Base-by-base conservation (phyloP, 1,140 invertebrate genomes). In the Temnothorax longispinosus region DNA sequence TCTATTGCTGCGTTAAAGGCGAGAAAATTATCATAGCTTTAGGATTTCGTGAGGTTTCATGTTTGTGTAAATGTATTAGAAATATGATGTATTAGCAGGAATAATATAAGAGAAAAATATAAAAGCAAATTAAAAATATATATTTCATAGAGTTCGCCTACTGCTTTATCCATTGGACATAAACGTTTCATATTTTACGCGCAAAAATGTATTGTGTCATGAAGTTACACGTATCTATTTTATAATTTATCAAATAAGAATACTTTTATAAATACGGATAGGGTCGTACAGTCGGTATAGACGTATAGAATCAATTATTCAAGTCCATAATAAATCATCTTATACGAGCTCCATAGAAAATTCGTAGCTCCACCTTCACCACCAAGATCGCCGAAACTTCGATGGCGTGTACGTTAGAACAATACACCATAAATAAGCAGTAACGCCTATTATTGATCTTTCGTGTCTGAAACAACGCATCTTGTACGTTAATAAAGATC, bases 361-460 rank as follows among this genome's bases (percentile, higher is more conserved):
- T 81, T 81, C n/a, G 27, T 44, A 56, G n/a, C 10, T 32, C 60
- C n/a, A 7, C 32, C 47, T 47, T 35, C 27, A 35, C 11, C 4
- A 8, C 27, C 15, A 44, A 56, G 52, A 58, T 74, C 8, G 18
- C 18, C 54, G 8, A 82, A 82, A 74, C 38, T 74, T 82, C 6
- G 13, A 72, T 10, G 52, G 15, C 11, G 10, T 44, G 38, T 71
- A 18, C 13, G 15, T 81, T 27, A 60, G 54, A 47, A 82, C 41
- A 82, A 74, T 82, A 82, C 52, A 11, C 7, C 41, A 32, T 47
- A 60, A 74, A 82, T 74, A 74, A n/a, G 21, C 15, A 27, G 69
- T 60, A 74, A 82, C 69, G 54, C 52, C 69, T 74, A 47, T 60
- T 74, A 60, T 82, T 38, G 38, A 82, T 74, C 18, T 2, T 5